Base-by-base conservation (phyloP, 2,888 invertebrate species). In the Nemapogon koenigi region DNA sequence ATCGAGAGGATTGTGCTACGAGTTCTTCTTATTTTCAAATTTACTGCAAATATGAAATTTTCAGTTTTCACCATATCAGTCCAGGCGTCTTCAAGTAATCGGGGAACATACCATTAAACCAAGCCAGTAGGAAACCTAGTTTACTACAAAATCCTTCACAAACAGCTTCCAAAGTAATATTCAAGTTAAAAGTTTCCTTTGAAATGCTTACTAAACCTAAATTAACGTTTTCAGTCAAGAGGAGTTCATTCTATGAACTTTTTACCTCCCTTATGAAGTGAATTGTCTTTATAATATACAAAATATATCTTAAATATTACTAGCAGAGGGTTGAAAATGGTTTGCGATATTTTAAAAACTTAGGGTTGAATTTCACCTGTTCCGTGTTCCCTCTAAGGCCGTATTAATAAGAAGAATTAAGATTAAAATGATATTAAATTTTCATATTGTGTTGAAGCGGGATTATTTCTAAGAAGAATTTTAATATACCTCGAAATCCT, bases 381-480 rank as follows among this genome's bases (percentile, higher is more conserved):
- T 13, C 19, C 4, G 11, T 19, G 7, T 11, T 18, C 19, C 19
- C 19, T 33, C 19, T 33, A 18, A 33, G 7, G 14, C 33, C 17
- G 19, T 28, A 40, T 35, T 40, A 40, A 40, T 40, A 40, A 40
- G 72, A 56, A 66, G 72, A 67, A 75, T 75, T 75, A 75, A 76
- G 76, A 76, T 76, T 76, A 78, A 72, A 75, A 75, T 72, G 66
- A 76, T 78, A 78, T 78, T 76, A 78, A 76, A 76, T 75, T 76
- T 75, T 76, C 68, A 76, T 73, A 75, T 78, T 76, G 72, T 76
- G 73, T 71, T 75, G 72, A 64, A 60, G 71, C 63, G 68, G 75
- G 75, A 70, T 76, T 78, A 78, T 62, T 68, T 55, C 57, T 58
- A 66, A 72, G 73, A 69, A 72, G 27, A 62, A 63, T 66, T 66